Conservation (phyloP, 2,888 invertebrate genomes). For the Philaethria dido region DNA sequence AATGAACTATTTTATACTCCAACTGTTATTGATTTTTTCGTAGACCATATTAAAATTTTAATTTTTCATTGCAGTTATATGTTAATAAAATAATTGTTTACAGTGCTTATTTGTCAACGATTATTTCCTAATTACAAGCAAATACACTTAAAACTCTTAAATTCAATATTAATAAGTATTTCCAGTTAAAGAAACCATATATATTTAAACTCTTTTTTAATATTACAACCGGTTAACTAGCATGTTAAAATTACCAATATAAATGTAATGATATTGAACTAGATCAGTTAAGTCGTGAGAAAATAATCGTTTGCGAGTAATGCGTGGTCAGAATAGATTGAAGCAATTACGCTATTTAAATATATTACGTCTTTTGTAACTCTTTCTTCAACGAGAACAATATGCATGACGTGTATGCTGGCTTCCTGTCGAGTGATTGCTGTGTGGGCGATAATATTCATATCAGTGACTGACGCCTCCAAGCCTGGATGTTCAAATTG, state of each 20-base stretch:
- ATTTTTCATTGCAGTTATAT: not conserved
- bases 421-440: conserved; percentile 62
- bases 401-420: conserved; percentile 54
- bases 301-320: conserved; percentile 37
- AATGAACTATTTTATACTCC: not conserved
- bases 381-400: conserved; percentile 49
- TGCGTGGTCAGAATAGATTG: conserved; percentile 38
- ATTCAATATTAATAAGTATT: too few species aligned
- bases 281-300: conserved; percentile 50
- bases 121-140: not conserved
- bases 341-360: conserved; percentile 42
- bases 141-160: too few species aligned
- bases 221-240: not conserved
- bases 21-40: not conserved
- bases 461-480: conserved; percentile 43
- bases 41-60: not conserved
- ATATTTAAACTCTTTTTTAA: not conserved
- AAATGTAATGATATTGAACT: conserved; percentile 50
- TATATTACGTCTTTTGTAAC: conserved; percentile 47
- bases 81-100: too few species aligned
- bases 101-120: not conserved
- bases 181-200: too few species aligned
- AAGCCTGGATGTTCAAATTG: conserved; percentile 27
- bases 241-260: conserved; percentile 36
- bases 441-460: conserved; percentile 65